These are phyloP conservation scores for Leptinotarsa undecemlineata DNA, from an alignment of 1,140 invertebrate genomes.

Conservation along the genomic window DNA sequence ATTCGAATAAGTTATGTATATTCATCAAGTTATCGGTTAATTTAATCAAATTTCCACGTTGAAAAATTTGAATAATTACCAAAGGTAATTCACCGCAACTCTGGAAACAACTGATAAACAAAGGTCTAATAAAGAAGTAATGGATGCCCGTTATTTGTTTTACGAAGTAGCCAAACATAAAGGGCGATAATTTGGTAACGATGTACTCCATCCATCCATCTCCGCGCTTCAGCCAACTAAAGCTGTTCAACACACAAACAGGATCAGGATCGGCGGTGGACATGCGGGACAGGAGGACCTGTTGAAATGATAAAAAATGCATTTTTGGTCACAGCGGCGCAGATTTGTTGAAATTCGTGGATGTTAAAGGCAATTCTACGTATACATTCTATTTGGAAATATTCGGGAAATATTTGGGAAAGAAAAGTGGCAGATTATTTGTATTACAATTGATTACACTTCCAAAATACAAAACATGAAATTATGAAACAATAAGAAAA, in stretches of 20 bases:
- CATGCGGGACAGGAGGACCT: conserved; percentile 23
- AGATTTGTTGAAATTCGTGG: background rate
- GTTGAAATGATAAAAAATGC: conserved; percentile 17
- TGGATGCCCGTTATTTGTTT: conserved; percentile 31
- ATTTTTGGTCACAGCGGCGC: background rate
- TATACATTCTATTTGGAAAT: too few species aligned
- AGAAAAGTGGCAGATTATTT: too few species aligned
- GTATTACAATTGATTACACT: too few species aligned
- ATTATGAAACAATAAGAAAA: too few species aligned
- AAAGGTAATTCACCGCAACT: background rate
- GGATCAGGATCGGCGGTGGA: conserved; percentile 21
- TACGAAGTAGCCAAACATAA: conserved; percentile 34
- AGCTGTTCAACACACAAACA: conserved; percentile 21
- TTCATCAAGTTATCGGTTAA: too few species aligned
- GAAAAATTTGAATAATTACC: background rate
- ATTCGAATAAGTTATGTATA: too few species aligned
- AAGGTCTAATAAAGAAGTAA: conserved; percentile 29
- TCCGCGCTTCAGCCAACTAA: conserved; percentile 14
- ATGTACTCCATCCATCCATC: conserved; percentile 34
- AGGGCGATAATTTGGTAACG: conserved; percentile 34
- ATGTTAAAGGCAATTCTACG: too few species aligned
- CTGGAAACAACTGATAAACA: background rate
- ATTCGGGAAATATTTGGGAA: too few species aligned
- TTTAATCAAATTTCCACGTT: background rate
- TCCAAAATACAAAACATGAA: too few species aligned